Percentiles rank a stretch among this genome's conserved stretches.
Evolutionary conservation across 2,888 invertebrate genomes (phyloP).

Genomic region (Asteroscopus sphinx): DNA sequence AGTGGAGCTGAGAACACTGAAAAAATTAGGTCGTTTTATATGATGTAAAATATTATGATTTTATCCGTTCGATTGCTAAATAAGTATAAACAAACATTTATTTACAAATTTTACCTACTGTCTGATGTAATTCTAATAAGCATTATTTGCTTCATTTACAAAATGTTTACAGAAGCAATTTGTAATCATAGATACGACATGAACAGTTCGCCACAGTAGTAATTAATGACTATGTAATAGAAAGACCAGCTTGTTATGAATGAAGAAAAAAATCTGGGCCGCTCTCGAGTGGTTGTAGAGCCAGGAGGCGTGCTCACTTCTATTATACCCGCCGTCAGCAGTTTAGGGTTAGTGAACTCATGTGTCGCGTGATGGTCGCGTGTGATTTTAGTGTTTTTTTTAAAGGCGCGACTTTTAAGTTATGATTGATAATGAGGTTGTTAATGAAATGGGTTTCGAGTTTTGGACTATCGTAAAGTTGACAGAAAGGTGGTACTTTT

Average conservation of each 20-base stretch:
- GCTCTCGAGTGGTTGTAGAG: constrained; percentile 63
- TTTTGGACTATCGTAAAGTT: constrained; percentile 6
- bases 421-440: constrained; percentile 19
- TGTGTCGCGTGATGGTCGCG: constrained; percentile 53
- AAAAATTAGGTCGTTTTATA: constrained; percentile 67
- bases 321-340: constrained; percentile 57
- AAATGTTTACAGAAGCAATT: not conserved
- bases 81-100: too few relatives aligned
- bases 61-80: too few relatives aligned
- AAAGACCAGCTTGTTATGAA: constrained; percentile 57
- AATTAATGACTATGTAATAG: constrained; percentile 51
- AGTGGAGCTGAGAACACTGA: constrained; percentile 47
- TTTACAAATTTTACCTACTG: too few relatives aligned
- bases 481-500: constrained; percentile 6
- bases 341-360: constrained; percentile 75
- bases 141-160: too few relatives aligned
- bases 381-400: constrained; percentile 39
- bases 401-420: constrained; percentile 25
- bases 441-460: constrained; percentile 18
- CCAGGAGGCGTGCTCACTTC: constrained; percentile 56
- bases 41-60: too few relatives aligned
- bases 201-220: constrained; percentile 21
- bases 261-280: constrained; percentile 68
- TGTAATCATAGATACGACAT: constrained; percentile 1
- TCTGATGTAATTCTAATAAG: too few relatives aligned